Conservation (phyloP, 2,797 vertebrate genomes). For the Enteromius fasciolatus region DNA sequence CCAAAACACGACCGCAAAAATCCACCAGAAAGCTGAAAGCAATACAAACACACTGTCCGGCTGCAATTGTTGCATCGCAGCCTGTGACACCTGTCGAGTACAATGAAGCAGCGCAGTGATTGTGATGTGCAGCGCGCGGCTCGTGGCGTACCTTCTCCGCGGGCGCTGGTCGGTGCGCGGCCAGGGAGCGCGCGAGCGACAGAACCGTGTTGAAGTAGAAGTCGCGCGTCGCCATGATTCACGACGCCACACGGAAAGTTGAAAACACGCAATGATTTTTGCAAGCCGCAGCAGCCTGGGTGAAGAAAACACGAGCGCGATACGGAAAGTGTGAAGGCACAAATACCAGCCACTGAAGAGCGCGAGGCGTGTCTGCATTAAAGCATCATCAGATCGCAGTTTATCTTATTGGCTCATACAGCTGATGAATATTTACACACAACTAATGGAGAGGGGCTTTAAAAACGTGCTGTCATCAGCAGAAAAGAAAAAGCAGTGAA, state of each 20-base stretch:
- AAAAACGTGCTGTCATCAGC: no score
- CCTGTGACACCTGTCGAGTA: conserved; percentile 1
- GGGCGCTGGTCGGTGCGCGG: conserved; percentile 87
- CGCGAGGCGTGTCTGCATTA: conserved; percentile 24
- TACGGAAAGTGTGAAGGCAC: conserved; percentile 73
- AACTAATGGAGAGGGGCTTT: background rate
- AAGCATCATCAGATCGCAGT: background rate
- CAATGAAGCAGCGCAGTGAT: background rate
- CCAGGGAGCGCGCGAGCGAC: conserved; percentile 90
- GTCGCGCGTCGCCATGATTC: conserved; percentile 77
- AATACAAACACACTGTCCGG: background rate
- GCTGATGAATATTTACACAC: background rate
- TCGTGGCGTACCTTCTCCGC: conserved; percentile 84
- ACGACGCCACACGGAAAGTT: conserved; percentile 20
- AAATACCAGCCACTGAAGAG: conserved; percentile 50
- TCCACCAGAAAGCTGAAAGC: background rate
- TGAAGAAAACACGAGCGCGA: conserved; percentile 60
- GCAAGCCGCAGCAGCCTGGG: background rate
- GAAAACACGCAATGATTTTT: background rate
- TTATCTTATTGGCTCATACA: background rate
- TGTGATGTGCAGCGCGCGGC: background rate
- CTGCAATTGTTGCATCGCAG: background rate
- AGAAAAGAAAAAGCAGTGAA: background rate
- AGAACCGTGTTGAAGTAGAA: conserved; percentile 97
- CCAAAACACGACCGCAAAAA: background rate